A percentile compares a stretch with the other conserved stretches of the same genome.
phyloP scores from a whole-genome alignment of 2,888 invertebrate genomes.

The Heliconius erato region DNA sequence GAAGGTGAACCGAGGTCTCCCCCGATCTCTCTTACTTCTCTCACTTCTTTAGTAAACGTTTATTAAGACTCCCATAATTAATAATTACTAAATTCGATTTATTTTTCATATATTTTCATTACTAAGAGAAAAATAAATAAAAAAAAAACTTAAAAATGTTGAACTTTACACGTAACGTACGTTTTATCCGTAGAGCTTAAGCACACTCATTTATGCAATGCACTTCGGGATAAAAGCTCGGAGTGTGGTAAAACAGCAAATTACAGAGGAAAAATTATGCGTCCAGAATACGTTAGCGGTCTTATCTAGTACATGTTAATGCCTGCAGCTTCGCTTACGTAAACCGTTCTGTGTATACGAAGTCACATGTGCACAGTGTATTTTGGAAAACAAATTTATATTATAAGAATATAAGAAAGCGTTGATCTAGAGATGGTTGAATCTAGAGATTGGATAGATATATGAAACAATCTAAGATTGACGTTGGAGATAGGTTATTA shows the following conservation, averaged over 20 bases:
- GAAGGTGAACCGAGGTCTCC: no score
- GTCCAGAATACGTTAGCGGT: slow-evolving; percentile 8
- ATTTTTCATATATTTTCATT: no score
- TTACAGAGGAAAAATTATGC: slow-evolving; percentile 13
- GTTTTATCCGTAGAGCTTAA: slow-evolving; percentile 20
- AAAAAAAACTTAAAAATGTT: slow-evolving; percentile 11
- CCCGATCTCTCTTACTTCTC: no score
- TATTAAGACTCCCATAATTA: neutral
- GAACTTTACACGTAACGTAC: slow-evolving; percentile 14
- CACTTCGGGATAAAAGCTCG: slow-evolving; percentile 19
- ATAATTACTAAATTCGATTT: neutral
- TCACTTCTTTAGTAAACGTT: neutral
- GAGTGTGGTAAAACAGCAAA: slow-evolving; percentile 33
- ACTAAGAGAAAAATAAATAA: neutral
- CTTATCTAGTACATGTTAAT: slow-evolving; percentile 24
- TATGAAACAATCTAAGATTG: no score
- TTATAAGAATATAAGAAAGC: neutral
- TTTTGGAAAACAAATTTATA: neutral
- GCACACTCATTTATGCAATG: slow-evolving; percentile 30
- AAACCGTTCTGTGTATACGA: neutral
- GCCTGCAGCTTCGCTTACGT: slow-evolving; percentile 3
- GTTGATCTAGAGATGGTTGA: no score
- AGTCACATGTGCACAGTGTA: neutral
- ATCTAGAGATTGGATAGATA: no score
- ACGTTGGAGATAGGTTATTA: no score